Conservation (phyloP, 2,888 invertebrate genomes). For the Dioctria rufipes region DNA sequence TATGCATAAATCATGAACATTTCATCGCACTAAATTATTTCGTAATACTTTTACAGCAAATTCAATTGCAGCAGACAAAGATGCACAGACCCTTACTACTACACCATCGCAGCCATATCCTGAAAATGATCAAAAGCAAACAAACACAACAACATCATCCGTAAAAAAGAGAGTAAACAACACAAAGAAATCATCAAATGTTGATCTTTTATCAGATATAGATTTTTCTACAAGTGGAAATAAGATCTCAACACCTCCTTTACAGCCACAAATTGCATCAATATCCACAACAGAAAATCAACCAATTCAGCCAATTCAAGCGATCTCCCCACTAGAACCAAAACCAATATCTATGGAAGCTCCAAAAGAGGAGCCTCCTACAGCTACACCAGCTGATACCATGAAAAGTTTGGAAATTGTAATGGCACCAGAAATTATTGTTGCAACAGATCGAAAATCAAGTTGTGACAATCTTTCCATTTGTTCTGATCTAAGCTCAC, state of each 20-base stretch:
- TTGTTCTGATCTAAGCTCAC: conserved; percentile 69
- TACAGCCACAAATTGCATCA: conserved; percentile 66
- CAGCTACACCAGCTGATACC: not conserved
- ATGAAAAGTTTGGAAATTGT: conserved; percentile 52
- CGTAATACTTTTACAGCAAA: conserved; percentile 22
- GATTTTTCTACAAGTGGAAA: conserved; percentile 75
- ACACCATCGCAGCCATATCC: not conserved
- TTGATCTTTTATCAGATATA: conserved; percentile 84
- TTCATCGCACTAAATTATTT: not conserved
- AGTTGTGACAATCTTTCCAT: conserved; percentile 69
- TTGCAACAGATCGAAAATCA: conserved; percentile 63
- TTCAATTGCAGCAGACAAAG: conserved; percentile 48
- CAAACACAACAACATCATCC: conserved; percentile 10
- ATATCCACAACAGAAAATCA: conserved; percentile 31
- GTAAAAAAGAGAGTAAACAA: conserved; percentile 17
- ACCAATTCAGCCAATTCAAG: conserved; percentile 11
- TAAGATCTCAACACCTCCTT: conserved; percentile 64
- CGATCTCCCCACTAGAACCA: not conserved
- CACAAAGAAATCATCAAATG: conserved; percentile 70
- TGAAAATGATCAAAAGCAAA: not conserved
- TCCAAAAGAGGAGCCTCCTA: not conserved
- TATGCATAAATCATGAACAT: too few species aligned
- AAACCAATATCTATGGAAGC: not conserved
- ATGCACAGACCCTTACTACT: not conserved
- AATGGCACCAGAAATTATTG: conserved; percentile 51